phyloP scores from a whole-genome alignment of 2,888 invertebrate genomes.

The Physocephala rufipes region DNA sequence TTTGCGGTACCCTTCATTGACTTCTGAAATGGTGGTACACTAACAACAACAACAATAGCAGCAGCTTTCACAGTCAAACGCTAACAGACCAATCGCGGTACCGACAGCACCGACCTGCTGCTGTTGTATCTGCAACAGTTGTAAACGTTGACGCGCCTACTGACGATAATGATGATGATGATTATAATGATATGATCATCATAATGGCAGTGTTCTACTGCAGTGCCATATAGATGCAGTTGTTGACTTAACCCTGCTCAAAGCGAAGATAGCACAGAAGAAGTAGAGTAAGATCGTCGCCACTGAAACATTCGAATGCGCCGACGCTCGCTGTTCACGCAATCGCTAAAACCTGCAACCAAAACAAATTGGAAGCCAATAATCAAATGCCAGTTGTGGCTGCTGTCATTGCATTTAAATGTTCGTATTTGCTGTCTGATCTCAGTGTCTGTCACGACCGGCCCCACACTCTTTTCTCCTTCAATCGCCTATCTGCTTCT shows the following conservation, averaged over 20 bases:
- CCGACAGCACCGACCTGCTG: constrained; percentile 10
- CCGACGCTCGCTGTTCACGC: constrained; percentile 20
- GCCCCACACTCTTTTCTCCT: neutral
- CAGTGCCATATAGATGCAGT: constrained; percentile 18
- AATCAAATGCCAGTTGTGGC: constrained; percentile 63
- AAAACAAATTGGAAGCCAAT: constrained; percentile 64
- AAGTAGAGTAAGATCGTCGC: too few species aligned
- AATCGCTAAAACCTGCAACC: constrained; percentile 44
- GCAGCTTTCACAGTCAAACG: constrained; percentile 7
- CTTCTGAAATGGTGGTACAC: constrained; percentile 33
- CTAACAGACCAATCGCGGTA: neutral
- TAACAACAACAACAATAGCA: constrained; percentile 9
- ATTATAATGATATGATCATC: neutral
- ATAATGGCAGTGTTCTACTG: constrained; percentile 12
- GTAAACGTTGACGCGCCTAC: constrained; percentile 31
- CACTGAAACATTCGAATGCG: neutral
- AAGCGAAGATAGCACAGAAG: too few species aligned
- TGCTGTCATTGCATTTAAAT: constrained; percentile 39
- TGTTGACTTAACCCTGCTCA: too few species aligned
- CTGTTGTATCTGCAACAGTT: constrained; percentile 30
- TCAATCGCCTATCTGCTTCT: constrained; percentile 15
- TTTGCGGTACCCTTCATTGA: constrained; percentile 34
- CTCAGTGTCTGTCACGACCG: constrained; percentile 43
- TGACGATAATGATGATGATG: constrained; percentile 16
- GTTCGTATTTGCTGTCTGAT: constrained; percentile 40